Base-by-base conservation (phyloP, 2,113 vertebrate genomes). In the Lamprologus sp. region DNA sequence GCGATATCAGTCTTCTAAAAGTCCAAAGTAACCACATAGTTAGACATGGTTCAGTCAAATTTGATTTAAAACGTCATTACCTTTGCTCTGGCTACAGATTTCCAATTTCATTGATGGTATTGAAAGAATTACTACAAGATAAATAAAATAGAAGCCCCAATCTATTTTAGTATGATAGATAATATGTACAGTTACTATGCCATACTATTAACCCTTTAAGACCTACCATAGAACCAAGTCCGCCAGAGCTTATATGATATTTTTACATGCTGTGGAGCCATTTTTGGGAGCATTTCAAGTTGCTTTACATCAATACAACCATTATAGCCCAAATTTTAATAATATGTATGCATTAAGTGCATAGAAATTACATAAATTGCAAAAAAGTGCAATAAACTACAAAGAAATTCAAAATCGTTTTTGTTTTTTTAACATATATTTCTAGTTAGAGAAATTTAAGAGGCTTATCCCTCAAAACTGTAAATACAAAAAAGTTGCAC, bases 301-400 rank as follows among this genome's bases (percentile, higher is more conserved):
- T 40, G 37, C 0, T 40, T 11, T 40, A 40, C 37, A 5, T 11
- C 37, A 40, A 40, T 40, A 40, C 37, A 40, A 40, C 37, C 37
- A 40, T 1, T 37, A 37, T 0, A 37, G 37, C 9, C 37, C 0
- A 37, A 11, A 11, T 5, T 37, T 2, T 37, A 37, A 37, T 37
- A 11, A 37, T 37, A 37, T 37, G 37, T 37, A 0, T 37, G 37
- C 9, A 37, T 37, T 37, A 37, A 37, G 35, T 37, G 9, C 35
- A 37, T 37, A 37, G 37, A 2, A 37, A 37, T 37, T 37, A 37
- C 37, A 37, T 37, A 10, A 1, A 37, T 5, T 37, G 37, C 9
- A 10, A 37, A 37, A 37, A 37, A 5, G 9, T 37, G 37, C 9
- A 37, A 37, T 37, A 10, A 37, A 10, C 37, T 37, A 37, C 9